Conservation (phyloP, 2,113 vertebrate species). For the Paradisaea rubra region DNA sequence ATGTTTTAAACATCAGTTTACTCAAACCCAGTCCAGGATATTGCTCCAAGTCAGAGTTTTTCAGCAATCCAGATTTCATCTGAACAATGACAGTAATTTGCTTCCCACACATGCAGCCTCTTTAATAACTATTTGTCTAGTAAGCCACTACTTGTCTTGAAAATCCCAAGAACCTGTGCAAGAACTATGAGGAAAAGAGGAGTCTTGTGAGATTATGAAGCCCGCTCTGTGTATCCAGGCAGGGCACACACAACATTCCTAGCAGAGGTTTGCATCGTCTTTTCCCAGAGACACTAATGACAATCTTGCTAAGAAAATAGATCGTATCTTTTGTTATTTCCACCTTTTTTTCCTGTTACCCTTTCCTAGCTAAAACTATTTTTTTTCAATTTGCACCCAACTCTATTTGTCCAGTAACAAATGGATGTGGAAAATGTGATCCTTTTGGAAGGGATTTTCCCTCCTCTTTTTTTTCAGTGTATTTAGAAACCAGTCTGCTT, state of each 20-base stretch:
- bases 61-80: neutral
- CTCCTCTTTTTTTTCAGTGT: neutral
- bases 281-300: neutral
- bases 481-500: neutral
- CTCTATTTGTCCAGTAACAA: neutral
- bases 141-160: neutral
- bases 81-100: neutral
- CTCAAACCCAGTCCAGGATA: neutral
- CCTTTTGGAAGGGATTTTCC: accelerated
- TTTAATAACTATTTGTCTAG: neutral
- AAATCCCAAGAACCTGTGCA: neutral
- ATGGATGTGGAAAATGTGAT: neutral
- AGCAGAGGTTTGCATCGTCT: neutral
- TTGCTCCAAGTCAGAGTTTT: neutral
- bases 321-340: neutral
- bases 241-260: neutral
- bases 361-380: neutral
- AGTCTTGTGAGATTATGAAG: neutral
- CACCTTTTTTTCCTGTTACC: neutral
- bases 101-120: neutral
- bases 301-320: neutral
- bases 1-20: neutral
- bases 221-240: neutral
- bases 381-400: neutral
- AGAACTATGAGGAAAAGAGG: neutral